A percentile compares a stretch with the other conserved stretches of the same genome.
Conservation (phyloP, 2,797 vertebrate species). For the Dallia pectoralis region DNA sequence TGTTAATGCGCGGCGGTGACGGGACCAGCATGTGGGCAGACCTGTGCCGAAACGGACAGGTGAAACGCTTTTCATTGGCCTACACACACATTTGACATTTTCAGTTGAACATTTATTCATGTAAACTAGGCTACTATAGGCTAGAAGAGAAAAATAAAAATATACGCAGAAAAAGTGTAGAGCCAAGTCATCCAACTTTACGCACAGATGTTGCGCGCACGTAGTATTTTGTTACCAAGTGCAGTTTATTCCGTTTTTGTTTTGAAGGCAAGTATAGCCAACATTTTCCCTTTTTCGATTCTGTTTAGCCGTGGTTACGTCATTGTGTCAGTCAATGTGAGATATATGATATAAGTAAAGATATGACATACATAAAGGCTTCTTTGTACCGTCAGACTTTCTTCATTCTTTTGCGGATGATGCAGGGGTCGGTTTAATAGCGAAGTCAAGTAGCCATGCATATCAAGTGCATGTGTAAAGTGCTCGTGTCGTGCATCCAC, state of each 20-base stretch:
- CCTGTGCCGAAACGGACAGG: conserved; percentile 97
- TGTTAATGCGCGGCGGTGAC: conserved; percentile 94
- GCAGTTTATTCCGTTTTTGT: background rate
- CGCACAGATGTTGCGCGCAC: background rate
- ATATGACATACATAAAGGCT: no score
- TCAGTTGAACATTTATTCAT: background rate
- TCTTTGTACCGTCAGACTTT: no score
- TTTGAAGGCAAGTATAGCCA: background rate
- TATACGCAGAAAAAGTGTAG: background rate
- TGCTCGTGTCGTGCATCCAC: background rate
- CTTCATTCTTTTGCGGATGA: no score
- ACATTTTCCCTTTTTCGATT: background rate
- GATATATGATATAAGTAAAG: background rate
- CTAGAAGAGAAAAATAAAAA: background rate
- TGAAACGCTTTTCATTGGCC: conserved; percentile 41
- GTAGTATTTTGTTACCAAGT: background rate
- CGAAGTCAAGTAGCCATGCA: background rate
- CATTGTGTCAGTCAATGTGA: background rate
- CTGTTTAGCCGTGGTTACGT: background rate
- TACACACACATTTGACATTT: background rate
- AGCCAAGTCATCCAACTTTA: background rate
- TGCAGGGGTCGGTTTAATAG: background rate
- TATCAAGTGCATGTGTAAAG: background rate
- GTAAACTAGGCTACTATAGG: background rate
- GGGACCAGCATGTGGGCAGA: conserved; percentile 99